Percentiles rank a stretch among this genome's conserved stretches.
These are phyloP conservation scores for Semicossyphus pulcher DNA, from an alignment of 2,113 vertebrate species.

Conservation along the genomic window DNA sequence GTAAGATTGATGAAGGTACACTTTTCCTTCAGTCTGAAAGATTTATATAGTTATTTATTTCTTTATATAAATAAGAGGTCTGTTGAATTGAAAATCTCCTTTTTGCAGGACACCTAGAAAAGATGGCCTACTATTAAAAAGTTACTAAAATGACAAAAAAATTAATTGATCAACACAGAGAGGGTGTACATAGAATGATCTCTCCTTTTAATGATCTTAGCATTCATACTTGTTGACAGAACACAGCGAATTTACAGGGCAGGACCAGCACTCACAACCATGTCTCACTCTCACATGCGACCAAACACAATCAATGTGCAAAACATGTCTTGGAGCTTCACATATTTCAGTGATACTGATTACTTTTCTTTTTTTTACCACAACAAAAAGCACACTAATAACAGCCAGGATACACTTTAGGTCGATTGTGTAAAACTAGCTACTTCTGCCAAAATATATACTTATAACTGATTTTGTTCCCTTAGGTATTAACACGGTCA, in stretches of 20 bases:
- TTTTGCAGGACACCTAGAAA: too few relatives aligned
- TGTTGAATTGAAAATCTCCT: too few relatives aligned
- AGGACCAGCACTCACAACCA: not conserved
- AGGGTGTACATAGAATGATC: not conserved
- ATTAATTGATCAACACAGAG: not conserved
- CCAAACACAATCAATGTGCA: constrained; percentile 1
- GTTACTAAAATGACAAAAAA: not conserved
- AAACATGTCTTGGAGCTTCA: not conserved
- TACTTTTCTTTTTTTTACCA: not conserved
- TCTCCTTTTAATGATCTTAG: constrained; percentile 14
- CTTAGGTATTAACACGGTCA: not conserved
- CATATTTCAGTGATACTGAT: not conserved
- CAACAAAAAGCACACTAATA: not conserved
- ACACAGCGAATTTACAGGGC: not conserved
- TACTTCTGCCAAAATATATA: not conserved
- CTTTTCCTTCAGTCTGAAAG: too few relatives aligned
- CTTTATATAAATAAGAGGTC: too few relatives aligned
- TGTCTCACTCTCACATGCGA: not conserved
- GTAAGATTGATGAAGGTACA: too few relatives aligned
- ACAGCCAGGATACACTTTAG: not conserved
- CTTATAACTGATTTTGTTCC: not conserved
- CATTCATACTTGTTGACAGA: constrained; percentile 1
- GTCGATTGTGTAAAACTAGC: not conserved
- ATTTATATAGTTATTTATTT: too few relatives aligned
- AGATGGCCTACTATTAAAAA: too few relatives aligned